Percentiles rank a stretch among this genome's conserved stretches.
Evolutionary conservation across 2,113 vertebrate species (phyloP).

Genomic region (Ammospiza caudacuta): DNA sequence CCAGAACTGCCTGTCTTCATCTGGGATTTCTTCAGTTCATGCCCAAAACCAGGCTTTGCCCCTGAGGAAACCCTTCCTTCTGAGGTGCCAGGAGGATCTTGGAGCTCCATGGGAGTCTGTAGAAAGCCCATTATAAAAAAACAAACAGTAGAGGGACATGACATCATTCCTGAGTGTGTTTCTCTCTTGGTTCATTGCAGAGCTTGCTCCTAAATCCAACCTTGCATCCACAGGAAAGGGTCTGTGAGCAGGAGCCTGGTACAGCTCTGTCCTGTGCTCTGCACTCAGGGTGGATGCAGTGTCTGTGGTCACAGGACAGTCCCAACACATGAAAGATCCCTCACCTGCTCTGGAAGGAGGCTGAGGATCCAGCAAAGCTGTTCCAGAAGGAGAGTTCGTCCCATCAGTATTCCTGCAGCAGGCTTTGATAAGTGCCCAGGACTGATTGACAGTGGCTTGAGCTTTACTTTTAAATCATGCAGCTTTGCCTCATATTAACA

Average conservation of each 20-base stretch:
- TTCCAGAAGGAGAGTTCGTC: not conserved
- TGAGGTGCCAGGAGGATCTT: not conserved
- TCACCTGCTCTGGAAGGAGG: not conserved
- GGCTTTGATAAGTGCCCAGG: not conserved
- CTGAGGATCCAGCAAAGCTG: not conserved
- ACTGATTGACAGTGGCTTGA: conserved; percentile 1
- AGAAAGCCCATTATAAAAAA: not conserved
- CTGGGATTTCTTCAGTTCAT: not conserved
- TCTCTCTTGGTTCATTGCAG: not conserved
- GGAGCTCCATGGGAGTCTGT: not conserved
- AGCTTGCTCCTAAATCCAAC: not conserved
- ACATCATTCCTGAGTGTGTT: not conserved
- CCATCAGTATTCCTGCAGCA: conserved; percentile 22
- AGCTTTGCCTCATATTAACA: conserved; percentile 34
- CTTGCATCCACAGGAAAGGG: not conserved
- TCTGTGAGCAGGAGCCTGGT: not conserved
- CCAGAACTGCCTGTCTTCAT: not conserved
- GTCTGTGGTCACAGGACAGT: not conserved
- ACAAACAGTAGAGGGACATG: too few relatives aligned
- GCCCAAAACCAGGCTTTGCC: not conserved
- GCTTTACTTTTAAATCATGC: conserved; percentile 29
- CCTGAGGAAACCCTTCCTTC: not conserved
- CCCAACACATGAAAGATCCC: not conserved
- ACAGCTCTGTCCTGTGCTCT: not conserved
- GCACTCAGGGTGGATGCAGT: not conserved